phyloP scores from a whole-genome alignment of 1,140 invertebrate genomes.

The Araneus ventricosus region DNA sequence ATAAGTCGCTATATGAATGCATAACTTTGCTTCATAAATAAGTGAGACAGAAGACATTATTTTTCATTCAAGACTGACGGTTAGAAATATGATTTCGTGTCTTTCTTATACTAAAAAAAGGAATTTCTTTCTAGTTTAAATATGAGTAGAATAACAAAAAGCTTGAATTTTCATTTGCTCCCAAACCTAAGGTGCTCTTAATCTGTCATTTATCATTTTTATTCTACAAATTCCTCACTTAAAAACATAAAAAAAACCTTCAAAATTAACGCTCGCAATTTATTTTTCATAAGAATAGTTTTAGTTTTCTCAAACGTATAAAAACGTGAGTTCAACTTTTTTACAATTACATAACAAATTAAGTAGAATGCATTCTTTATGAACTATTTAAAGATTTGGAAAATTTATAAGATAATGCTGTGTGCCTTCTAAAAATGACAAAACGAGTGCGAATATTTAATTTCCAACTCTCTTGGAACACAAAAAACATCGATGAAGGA shows the following conservation, averaged over 20 bases:
- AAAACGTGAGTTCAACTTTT: background rate
- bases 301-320: background rate
- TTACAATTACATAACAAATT: background rate
- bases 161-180: too few relatives aligned
- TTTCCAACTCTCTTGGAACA: background rate
- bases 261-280: background rate
- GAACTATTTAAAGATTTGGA: background rate
- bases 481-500: background rate
- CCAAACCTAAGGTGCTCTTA: too few relatives aligned
- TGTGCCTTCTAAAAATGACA: background rate
- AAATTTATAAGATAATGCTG: background rate
- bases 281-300: background rate
- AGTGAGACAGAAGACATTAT: too few relatives aligned
- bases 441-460: background rate
- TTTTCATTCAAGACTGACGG: too few relatives aligned
- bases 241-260: background rate
- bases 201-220: too few relatives aligned
- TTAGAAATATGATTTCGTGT: too few relatives aligned
- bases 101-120: too few relatives aligned
- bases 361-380: background rate
- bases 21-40: too few relatives aligned
- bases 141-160: too few relatives aligned
- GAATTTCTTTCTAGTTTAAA: too few relatives aligned
- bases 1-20: too few relatives aligned
- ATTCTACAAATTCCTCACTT: background rate